These are phyloP conservation scores for Siderastrea radians DNA, from an alignment of 92 coral and sea anemone genomes.

Conservation along the genomic window DNA sequence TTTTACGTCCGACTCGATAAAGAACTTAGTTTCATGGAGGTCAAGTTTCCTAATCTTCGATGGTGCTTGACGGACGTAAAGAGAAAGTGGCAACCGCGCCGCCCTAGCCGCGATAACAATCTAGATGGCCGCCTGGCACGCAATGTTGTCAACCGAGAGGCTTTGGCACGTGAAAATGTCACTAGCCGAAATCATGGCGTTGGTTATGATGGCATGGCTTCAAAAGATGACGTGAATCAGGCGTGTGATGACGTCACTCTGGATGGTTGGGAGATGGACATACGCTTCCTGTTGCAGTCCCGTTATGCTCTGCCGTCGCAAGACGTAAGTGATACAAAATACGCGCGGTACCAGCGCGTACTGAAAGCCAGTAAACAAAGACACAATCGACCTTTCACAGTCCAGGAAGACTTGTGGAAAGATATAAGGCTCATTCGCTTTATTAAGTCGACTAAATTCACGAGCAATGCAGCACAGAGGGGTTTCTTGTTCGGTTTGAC, in stretches of 20 bases:
- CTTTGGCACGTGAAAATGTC: background rate
- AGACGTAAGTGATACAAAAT: conserved; percentile 81
- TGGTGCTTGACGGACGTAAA: conserved; percentile 95
- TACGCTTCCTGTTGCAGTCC: conserved; percentile 90
- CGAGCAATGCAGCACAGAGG: background rate
- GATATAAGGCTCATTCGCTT: conserved; percentile 87
- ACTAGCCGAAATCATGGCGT: background rate
- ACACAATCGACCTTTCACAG: conserved; percentile 35
- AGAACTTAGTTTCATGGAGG: conserved; percentile 55
- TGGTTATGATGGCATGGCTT: background rate
- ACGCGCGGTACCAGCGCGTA: conserved; percentile 67
- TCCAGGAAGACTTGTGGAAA: conserved; percentile 83
- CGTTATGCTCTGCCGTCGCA: conserved; percentile 66
- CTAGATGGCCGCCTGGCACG: too few species aligned
- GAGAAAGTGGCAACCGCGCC: conserved; percentile 78
- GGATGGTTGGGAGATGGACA: conserved; percentile 91
- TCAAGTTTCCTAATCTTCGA: conserved; percentile 82
- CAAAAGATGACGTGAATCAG: background rate
- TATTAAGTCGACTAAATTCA: conserved; percentile 62
- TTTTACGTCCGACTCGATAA: conserved; percentile 71
- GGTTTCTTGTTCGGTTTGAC: conserved; percentile 16
- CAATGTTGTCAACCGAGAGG: background rate
- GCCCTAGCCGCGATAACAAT: background rate
- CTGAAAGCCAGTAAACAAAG: background rate
- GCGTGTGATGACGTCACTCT: conserved; percentile 13